Conservation (phyloP, 2,888 invertebrate species). For the Lasioglossum vierecki region DNA sequence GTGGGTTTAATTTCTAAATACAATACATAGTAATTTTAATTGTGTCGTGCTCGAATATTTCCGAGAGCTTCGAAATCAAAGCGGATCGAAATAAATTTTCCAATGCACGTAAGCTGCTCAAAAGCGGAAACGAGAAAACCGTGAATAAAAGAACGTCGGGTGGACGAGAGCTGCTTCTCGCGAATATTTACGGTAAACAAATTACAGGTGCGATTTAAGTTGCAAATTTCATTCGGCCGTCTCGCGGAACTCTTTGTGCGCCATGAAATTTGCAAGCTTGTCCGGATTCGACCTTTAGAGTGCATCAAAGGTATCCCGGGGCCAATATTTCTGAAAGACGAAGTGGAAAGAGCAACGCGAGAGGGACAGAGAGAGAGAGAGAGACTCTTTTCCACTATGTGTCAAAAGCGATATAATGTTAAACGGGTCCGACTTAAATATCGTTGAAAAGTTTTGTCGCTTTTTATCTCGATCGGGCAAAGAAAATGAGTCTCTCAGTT, state of each 20-base stretch:
- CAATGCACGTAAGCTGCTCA: too few species aligned
- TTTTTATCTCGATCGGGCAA: conserved; percentile 13
- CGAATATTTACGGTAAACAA: conserved; percentile 5
- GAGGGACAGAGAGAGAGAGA: neutral
- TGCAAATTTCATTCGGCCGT: conserved; percentile 12
- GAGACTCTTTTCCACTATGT: neutral
- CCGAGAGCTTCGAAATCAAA: too few species aligned
- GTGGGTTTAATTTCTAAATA: too few species aligned
- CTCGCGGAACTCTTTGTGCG: neutral
- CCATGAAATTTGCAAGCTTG: neutral
- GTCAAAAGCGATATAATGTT: conserved; percentile 36
- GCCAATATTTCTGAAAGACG: conserved; percentile 11
- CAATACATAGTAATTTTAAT: too few species aligned
- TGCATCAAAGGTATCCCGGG: conserved; percentile 17
- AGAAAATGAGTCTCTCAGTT: conserved; percentile 28
- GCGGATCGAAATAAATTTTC: neutral
- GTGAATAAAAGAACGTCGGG: neutral
- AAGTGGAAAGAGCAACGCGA: conserved; percentile 6
- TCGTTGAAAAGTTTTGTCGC: conserved; percentile 22
- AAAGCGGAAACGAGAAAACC: neutral
- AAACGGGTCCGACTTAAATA: conserved; percentile 31
- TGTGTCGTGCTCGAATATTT: too few species aligned
- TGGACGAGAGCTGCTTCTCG: neutral
- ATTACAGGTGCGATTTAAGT: conserved; percentile 13
- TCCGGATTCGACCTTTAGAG: conserved; percentile 13